A percentile compares a stretch with the other conserved stretches of the same genome.
Evolutionary conservation across 1,140 invertebrate species (phyloP).

Genomic region (Sesamia nonagrioides): DNA sequence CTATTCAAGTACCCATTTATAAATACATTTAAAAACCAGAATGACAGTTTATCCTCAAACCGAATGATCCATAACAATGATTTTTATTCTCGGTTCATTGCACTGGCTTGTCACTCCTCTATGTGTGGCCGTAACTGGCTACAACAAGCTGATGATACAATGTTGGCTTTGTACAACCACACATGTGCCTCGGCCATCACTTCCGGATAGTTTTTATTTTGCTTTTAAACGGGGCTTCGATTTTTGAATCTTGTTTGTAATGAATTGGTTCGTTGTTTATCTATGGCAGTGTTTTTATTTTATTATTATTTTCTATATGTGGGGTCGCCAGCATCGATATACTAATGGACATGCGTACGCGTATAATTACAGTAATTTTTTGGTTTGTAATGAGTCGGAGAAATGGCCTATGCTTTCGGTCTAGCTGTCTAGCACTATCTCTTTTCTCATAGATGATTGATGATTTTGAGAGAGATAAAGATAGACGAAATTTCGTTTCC

Average conservation of each 20-base stretch:
- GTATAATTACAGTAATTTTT: too few species aligned
- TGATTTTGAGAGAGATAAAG: too few species aligned
- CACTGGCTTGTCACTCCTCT: background rate
- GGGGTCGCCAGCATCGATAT: too few species aligned
- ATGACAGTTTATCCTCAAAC: background rate
- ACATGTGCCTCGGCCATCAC: slow-evolving; percentile 14
- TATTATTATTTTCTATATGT: too few species aligned
- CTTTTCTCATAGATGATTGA: too few species aligned
- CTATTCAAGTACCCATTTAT: background rate
- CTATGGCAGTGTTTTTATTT: background rate
- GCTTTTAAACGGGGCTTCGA: background rate
- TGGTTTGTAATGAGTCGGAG: too few species aligned
- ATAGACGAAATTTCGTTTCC: too few species aligned
- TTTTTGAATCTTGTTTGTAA: background rate
- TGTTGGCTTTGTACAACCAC: slow-evolving; percentile 13
- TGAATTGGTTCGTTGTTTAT: slow-evolving; percentile 9
- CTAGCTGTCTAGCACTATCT: too few species aligned
- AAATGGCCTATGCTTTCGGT: too few species aligned
- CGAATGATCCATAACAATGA: slow-evolving; percentile 9
- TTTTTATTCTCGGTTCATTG: slow-evolving; percentile 35
- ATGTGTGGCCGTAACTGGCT: slow-evolving; percentile 2
- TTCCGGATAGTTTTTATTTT: slow-evolving; percentile 17
- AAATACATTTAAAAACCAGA: background rate
- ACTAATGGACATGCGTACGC: too few species aligned
- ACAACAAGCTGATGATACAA: background rate